Conservation (phyloP, 2,113 vertebrate genomes). For the Gambusia holbrooki region DNA sequence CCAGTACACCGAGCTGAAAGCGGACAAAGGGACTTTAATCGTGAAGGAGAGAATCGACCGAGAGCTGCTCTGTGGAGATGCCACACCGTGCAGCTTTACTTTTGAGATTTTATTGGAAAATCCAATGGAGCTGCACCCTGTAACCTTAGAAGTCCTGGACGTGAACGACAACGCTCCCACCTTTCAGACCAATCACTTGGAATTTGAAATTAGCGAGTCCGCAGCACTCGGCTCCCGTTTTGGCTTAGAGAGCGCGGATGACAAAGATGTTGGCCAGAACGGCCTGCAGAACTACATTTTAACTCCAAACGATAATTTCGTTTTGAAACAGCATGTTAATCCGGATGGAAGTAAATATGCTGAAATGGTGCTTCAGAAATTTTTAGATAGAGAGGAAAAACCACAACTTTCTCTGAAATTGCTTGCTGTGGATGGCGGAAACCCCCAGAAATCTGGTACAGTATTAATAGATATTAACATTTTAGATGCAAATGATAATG, state of each 20-base stretch:
- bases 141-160: constrained; percentile 72
- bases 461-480: constrained; percentile 75
- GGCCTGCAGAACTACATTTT: constrained; percentile 77
- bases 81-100: constrained; percentile 65
- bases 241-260: constrained; percentile 69
- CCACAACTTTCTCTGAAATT: constrained; percentile 69
- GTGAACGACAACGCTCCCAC: constrained; percentile 72
- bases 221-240: constrained; percentile 60
- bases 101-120: constrained; percentile 78
- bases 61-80: constrained; percentile 70
- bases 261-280: constrained; percentile 79
- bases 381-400: constrained; percentile 78
- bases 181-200: constrained; percentile 57
- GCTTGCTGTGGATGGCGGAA: constrained; percentile 80
- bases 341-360: constrained; percentile 74
- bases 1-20: constrained; percentile 67
- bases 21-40: constrained; percentile 70
- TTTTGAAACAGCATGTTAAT: constrained; percentile 71
- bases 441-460: constrained; percentile 78
- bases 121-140: constrained; percentile 71
- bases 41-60: constrained; percentile 71
- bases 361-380: constrained; percentile 79
- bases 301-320: constrained; percentile 70
- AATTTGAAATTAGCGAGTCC: constrained; percentile 73
- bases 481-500: constrained; percentile 70